Evolutionary conservation across 2,797 vertebrate species (phyloP).

Genomic region (Dromococcyx pavoninus): DNA sequence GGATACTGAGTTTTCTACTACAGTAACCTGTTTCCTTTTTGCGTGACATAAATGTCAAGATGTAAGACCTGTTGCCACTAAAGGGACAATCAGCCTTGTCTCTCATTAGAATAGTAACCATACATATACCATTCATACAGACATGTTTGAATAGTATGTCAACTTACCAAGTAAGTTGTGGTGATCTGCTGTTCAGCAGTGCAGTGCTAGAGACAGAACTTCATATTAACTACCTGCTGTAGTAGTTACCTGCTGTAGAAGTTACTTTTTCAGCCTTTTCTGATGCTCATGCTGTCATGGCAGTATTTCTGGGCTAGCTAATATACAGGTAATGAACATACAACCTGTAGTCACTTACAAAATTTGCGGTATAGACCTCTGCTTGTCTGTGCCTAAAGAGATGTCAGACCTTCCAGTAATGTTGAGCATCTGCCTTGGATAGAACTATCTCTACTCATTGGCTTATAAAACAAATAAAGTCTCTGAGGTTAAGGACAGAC

Average conservation of each 20-base stretch:
- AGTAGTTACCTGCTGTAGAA: background rate
- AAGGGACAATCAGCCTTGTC: background rate
- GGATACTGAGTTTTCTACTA: background rate
- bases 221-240: background rate
- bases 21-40: background rate
- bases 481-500: background rate
- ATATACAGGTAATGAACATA: background rate
- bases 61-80: background rate
- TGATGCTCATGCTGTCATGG: background rate
- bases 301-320: background rate
- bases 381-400: background rate
- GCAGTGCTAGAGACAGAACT: background rate
- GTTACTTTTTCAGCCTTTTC: background rate
- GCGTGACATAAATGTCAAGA: background rate
- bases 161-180: background rate
- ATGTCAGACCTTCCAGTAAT: background rate
- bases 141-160: background rate
- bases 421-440: background rate
- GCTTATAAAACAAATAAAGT: background rate
- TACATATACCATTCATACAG: background rate
- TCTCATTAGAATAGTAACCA: background rate
- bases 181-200: background rate
- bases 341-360: background rate
- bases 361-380: background rate
- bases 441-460: background rate